Percentiles rank a stretch among this genome's conserved stretches.
These are phyloP conservation scores for Parnassius glacialis DNA, from an alignment of 2,888 invertebrate genomes.

Conservation along the genomic window DNA sequence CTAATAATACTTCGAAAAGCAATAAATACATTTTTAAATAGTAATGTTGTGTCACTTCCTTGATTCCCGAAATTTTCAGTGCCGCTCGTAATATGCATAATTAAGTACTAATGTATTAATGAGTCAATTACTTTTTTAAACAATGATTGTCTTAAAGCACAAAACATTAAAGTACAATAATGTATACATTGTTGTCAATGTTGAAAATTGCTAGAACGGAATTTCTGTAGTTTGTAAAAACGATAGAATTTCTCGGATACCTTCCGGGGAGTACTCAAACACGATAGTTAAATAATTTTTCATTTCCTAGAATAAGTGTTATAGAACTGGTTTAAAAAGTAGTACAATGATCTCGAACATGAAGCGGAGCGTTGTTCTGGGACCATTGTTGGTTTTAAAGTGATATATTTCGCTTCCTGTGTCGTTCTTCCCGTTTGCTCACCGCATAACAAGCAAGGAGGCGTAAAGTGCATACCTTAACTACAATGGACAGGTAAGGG, in stretches of 20 bases:
- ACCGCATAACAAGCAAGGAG: conserved; percentile 27
- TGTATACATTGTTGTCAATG: too few species aligned
- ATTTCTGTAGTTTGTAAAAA: conserved; percentile 5
- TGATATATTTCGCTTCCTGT: conserved; percentile 29
- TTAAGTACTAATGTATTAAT: too few species aligned
- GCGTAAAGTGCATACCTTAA: conserved; percentile 51
- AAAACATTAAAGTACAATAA: too few species aligned
- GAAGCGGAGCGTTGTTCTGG: conserved; percentile 23
- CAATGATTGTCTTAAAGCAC: too few species aligned
- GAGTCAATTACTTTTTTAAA: too few species aligned
- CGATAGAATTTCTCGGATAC: conserved; percentile 13
- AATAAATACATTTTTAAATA: too few species aligned
- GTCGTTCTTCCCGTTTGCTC: conserved; percentile 24
- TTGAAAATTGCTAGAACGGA: neutral
- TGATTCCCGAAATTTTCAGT: too few species aligned
- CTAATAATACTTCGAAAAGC: too few species aligned
- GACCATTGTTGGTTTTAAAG: conserved; percentile 22
- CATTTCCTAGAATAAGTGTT: conserved; percentile 22
- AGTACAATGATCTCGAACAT: conserved; percentile 24
- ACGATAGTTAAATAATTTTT: conserved; percentile 16
- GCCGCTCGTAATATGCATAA: too few species aligned
- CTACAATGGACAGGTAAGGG: conserved; percentile 59
- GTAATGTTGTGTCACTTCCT: too few species aligned
- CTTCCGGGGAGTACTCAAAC: conserved; percentile 11
- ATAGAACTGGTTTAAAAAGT: conserved; percentile 24